phyloP scores from a whole-genome alignment of 2,888 invertebrate genomes.

The Tachina grossa region DNA sequence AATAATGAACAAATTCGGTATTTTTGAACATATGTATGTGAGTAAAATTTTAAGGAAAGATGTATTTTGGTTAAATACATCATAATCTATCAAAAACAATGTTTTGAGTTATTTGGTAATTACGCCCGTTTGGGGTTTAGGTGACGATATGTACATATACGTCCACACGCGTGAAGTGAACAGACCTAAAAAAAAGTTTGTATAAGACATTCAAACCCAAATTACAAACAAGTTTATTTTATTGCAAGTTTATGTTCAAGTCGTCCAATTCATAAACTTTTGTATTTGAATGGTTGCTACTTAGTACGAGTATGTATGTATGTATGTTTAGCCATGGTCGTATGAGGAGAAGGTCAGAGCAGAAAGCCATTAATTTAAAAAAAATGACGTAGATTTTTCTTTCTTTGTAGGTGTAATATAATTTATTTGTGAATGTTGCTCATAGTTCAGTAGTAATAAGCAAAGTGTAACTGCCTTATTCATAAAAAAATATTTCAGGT shows the following conservation, averaged over 20 bases:
- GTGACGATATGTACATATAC: no score
- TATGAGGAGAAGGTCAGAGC: constrained; percentile 56
- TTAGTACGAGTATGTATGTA: not conserved
- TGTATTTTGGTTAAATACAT: no score
- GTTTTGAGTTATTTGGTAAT: no score
- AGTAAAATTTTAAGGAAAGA: no score
- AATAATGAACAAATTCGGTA: no score
- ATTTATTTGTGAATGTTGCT: not conserved
- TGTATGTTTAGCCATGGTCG: constrained; percentile 36
- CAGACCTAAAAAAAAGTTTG: not conserved
- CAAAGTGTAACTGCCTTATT: no score
- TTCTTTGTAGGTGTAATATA: constrained; percentile 35
- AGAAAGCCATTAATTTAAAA: constrained; percentile 47
- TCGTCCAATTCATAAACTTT: constrained; percentile 40
- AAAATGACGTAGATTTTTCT: constrained; percentile 41
- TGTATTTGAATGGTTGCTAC: constrained; percentile 20
- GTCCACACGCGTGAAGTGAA: not conserved
- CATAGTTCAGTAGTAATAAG: not conserved
- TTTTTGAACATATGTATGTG: no score
- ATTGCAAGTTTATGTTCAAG: constrained; percentile 25
- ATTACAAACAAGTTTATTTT: constrained; percentile 20
- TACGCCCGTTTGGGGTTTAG: no score
- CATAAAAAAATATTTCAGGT: no score
- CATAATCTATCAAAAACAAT: no score
- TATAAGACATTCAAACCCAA: constrained; percentile 5